phyloP scores from a whole-genome alignment of 2,888 invertebrate species.

The Yponomeuta cagnagella region DNA sequence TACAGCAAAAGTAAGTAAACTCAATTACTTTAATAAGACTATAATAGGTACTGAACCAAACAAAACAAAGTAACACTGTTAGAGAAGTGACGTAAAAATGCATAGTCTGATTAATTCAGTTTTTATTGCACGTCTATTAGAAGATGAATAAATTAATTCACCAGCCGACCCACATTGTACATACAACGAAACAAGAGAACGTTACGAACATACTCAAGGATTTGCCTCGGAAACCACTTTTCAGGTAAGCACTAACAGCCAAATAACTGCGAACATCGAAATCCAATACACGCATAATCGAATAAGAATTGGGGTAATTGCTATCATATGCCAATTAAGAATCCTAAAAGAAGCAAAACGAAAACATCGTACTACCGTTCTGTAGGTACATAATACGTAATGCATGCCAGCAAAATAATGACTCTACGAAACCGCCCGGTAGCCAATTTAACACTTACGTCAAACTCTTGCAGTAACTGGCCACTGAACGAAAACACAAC shows the following conservation, averaged over 20 bases:
- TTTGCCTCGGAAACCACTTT: constrained; percentile 2
- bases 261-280: neutral
- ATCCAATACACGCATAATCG: neutral
- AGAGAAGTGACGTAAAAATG: neutral
- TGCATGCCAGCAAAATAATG: neutral
- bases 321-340: neutral
- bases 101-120: constrained; percentile 4
- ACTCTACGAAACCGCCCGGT: neutral
- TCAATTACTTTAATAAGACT: neutral
- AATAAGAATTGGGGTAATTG: constrained; percentile 1
- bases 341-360: constrained; percentile 1
- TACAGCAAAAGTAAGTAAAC: too few species aligned
- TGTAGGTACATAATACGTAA: neutral
- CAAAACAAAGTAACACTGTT: neutral
- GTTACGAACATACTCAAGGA: constrained; percentile 7
- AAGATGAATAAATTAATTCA: neutral
- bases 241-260: too few species aligned
- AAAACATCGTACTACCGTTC: neutral
- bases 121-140: neutral
- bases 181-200: neutral
- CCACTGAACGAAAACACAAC: neutral
- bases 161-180: neutral
- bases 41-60: neutral
- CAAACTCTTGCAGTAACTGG: constrained; percentile 2
- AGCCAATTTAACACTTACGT: constrained; percentile 1